Base-by-base conservation (phyloP, 2,113 vertebrate genomes). In the Mesoclemmys tuberculata region DNA sequence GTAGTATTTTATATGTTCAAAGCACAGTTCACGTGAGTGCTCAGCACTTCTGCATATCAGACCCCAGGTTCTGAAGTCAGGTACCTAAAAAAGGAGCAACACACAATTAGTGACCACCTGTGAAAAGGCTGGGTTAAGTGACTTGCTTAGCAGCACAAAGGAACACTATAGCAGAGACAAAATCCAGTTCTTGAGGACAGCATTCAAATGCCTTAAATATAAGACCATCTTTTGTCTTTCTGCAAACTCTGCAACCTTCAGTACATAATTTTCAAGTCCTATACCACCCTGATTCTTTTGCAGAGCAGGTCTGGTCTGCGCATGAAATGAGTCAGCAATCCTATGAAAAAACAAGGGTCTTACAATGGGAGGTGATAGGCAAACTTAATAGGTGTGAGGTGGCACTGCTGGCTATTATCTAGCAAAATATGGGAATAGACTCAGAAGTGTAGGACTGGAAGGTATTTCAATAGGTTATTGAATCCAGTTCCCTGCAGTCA, bases 21-120 rank as follows among this genome's bases (percentile, higher is more conserved):
- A 58, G 46, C 46, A 75, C 24, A 26, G n/a, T 10, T 83, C 19
- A 55, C 26, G 91, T 87, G 74, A 9, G 78, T 26, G 4, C 82
- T 95, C 44, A 93, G 85, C 88, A 2, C 16, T 82, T 93, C 78
- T 86, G 56, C 49, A 78, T 51, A 77, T 82, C 24, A 75, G 24
- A 75, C 41, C 24, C 41, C 22, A 68, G 10, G 6, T 41, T 46
- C 24, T 75, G 38, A 75, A 27, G 24, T 46, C 38, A 46, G 22
- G 38, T 44, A 6, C 56, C 87, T 44, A 51, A 52, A 56, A 8
- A 0, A 2, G 68, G 85, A 84, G 85, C 27, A 46, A 82, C 41
- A 44, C 68, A 58, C 27, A 85, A 94, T 87, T 58, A 89, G 75
- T 55, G 68, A 91, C 29, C 84, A 94, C 77, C 82, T 92, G 83